These are phyloP conservation scores for Nemotelus pantherinus DNA, from an alignment of 2,888 invertebrate genomes.

Conservation along the genomic window DNA sequence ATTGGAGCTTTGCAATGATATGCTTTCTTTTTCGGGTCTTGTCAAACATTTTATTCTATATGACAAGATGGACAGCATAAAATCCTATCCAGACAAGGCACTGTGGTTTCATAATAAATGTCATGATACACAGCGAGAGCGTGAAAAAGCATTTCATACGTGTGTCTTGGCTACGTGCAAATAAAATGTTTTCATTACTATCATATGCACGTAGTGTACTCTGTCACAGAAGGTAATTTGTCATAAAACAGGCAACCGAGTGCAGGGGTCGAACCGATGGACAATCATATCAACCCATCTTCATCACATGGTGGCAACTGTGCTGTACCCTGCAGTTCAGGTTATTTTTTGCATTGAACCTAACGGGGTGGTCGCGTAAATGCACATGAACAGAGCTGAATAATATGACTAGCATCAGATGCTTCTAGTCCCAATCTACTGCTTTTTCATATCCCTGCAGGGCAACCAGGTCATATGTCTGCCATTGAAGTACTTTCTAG, in stretches of 20 bases:
- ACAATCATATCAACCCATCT: background rate
- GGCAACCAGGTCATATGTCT: no score
- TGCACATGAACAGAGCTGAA: background rate
- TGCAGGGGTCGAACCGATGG: background rate
- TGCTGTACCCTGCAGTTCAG: background rate
- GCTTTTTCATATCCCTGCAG: background rate
- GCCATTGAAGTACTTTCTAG: no score
- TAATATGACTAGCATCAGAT: background rate
- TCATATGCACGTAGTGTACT: background rate
- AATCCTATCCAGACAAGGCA: no score
- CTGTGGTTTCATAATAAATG: no score
- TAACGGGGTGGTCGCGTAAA: background rate
- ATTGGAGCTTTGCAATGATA: no score
- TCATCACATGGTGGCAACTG: background rate
- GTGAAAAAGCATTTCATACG: constrained; percentile 10
- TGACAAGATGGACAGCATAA: no score
- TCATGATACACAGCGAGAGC: no score
- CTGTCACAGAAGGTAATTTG: constrained; percentile 6
- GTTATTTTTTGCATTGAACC: constrained; percentile 12
- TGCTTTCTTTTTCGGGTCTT: no score
- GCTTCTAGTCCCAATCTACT: background rate
- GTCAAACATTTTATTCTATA: no score
- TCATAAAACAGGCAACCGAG: constrained; percentile 4
- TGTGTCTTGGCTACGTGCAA: background rate
- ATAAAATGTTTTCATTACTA: background rate